Conservation (phyloP, 2,888 invertebrate species). For the Epsilonema sp. region DNA sequence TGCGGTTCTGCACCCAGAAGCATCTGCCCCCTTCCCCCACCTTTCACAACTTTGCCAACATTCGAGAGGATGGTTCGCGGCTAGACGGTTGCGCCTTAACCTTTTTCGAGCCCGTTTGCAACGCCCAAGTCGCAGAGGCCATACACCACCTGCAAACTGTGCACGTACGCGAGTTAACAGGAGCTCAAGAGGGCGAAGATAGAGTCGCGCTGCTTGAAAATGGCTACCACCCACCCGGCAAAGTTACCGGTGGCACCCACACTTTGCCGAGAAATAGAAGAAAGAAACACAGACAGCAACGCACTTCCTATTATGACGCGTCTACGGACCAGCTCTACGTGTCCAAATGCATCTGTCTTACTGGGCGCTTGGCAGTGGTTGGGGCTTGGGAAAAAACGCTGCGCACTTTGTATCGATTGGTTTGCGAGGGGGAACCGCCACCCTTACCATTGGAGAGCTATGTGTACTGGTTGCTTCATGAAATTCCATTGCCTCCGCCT, state of each 20-base stretch:
- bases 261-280: slow-evolving; percentile 19
- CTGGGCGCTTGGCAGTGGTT: slow-evolving; percentile 74
- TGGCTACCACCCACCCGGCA: slow-evolving; percentile 32
- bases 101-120: slow-evolving; percentile 85
- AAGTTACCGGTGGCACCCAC: slow-evolving; percentile 18
- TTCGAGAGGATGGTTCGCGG: slow-evolving; percentile 81
- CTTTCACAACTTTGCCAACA: slow-evolving; percentile 91
- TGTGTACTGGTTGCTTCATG: slow-evolving; percentile 81
- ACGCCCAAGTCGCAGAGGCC: slow-evolving; percentile 73
- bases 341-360: slow-evolving; percentile 76
- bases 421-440: slow-evolving; percentile 16
- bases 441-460: slow-evolving; percentile 58
- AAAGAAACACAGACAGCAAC: slow-evolving; percentile 15
- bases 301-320: slow-evolving; percentile 49
- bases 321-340: slow-evolving; percentile 82
- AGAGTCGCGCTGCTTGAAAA: background rate
- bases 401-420: slow-evolving; percentile 59
- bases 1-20: slow-evolving; percentile 82
- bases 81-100: slow-evolving; percentile 82
- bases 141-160: slow-evolving; percentile 77
- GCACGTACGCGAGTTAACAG: slow-evolving; percentile 26
- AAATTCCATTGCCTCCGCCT: slow-evolving; percentile 32
- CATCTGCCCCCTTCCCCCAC: slow-evolving; percentile 39
- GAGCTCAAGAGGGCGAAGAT: background rate
- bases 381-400: slow-evolving; percentile 59